A percentile compares a stretch with the other conserved stretches of the same genome.
These are phyloP conservation scores for Heliconius aoede DNA, from an alignment of 2,888 invertebrate species.

Conservation along the genomic window DNA sequence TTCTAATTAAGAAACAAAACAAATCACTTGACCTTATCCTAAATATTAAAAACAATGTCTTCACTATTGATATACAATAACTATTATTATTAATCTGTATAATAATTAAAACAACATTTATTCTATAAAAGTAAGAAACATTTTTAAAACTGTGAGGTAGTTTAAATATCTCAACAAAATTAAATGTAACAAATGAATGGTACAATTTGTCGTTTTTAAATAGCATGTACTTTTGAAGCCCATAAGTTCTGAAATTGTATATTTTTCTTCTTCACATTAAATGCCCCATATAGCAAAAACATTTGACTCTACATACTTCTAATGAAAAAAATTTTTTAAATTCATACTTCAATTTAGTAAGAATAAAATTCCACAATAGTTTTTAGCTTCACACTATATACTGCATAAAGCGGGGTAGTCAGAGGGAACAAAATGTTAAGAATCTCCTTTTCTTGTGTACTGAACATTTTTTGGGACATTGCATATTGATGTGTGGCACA, in stretches of 20 bases:
- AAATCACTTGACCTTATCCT: neutral
- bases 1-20: neutral
- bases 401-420: neutral
- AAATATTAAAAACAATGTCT: neutral
- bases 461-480: no score
- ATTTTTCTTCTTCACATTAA: conserved; percentile 7
- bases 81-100: neutral
- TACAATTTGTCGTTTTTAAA: no score
- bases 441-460: no score
- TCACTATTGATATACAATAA: neutral
- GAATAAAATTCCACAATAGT: neutral
- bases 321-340: neutral
- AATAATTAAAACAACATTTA: neutral
- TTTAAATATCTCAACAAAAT: neutral
- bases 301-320: neutral
- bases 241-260: conserved; percentile 4
- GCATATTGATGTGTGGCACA: no score
- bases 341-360: neutral
- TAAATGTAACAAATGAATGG: neutral
- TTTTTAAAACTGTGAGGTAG: neutral
- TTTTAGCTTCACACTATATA: neutral
- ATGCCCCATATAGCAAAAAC: conserved; percentile 11
- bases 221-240: conserved; percentile 13
- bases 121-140: neutral
- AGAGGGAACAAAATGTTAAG: neutral